phyloP scores from a whole-genome alignment of 2,888 invertebrate genomes.

The Elysia crispata region DNA sequence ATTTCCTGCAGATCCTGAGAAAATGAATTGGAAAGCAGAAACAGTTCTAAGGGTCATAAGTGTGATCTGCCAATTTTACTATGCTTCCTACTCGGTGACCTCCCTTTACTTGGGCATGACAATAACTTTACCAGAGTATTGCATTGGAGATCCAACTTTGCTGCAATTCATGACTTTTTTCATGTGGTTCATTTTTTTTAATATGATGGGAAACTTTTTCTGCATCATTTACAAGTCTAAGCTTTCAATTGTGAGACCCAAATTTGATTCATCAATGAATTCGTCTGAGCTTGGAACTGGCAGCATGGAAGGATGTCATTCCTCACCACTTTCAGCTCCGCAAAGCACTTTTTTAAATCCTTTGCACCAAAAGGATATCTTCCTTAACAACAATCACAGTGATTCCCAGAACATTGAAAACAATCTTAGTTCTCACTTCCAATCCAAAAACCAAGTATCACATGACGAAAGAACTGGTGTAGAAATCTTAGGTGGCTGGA shows the following conservation, averaged over 20 bases:
- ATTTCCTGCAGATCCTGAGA: too few species aligned
- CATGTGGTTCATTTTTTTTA: conserved; percentile 58
- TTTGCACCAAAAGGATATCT: background rate
- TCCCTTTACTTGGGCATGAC: conserved; percentile 54
- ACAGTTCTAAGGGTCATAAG: conserved; percentile 54
- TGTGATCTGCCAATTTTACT: conserved; percentile 56
- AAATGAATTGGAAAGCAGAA: conserved; percentile 20
- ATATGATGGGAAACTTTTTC: conserved; percentile 60
- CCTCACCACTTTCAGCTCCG: background rate
- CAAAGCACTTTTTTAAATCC: background rate
- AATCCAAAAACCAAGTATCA: too few species aligned
- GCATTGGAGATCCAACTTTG: conserved; percentile 45
- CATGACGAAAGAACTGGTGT: background rate
- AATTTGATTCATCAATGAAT: background rate
- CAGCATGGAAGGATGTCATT: background rate
- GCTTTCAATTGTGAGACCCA: conserved; percentile 44
- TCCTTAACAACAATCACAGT: background rate
- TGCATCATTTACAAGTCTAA: conserved; percentile 58
- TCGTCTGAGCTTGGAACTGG: background rate
- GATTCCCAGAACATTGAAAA: background rate
- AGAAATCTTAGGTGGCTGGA: conserved; percentile 50
- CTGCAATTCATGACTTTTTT: conserved; percentile 51
- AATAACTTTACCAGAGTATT: conserved; percentile 58
- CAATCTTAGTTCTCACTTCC: too few species aligned
- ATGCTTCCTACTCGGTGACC: conserved; percentile 54